phyloP scores from a whole-genome alignment of 2,888 invertebrate genomes.

The Crioceris asparagi region DNA sequence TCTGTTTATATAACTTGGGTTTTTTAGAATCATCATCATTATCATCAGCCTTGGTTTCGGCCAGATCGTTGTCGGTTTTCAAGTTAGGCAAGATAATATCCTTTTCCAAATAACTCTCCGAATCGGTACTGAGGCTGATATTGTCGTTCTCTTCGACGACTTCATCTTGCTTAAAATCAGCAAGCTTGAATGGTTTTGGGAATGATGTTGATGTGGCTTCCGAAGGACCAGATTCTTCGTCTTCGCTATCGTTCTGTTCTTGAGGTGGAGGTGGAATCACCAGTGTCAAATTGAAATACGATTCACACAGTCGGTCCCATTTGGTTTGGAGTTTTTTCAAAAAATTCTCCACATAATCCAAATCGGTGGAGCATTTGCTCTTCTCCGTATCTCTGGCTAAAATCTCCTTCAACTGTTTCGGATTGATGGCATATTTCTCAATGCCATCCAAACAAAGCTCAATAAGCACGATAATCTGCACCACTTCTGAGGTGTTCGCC shows the following conservation, averaged over 20 bases:
- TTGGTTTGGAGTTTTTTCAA: conserved; percentile 33
- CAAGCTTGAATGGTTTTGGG: conserved; percentile 43
- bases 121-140: conserved; percentile 33
- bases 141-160: conserved; percentile 30
- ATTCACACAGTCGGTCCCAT: conserved; percentile 37
- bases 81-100: conserved; percentile 33
- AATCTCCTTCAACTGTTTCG: conserved; percentile 52
- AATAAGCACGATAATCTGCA: conserved; percentile 75
- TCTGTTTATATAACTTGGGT: conserved; percentile 27
- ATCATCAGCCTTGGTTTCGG: conserved; percentile 26
- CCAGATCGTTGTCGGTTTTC: conserved; percentile 34
- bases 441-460: conserved; percentile 73
- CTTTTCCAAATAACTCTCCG: conserved; percentile 35
- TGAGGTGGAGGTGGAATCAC: conserved; percentile 27
- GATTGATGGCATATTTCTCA: conserved; percentile 49
- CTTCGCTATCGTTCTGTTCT: conserved; percentile 25
- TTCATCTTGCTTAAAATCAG: conserved; percentile 44
- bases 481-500: conserved; percentile 85
- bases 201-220: conserved; percentile 10
- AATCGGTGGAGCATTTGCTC: conserved; percentile 28
- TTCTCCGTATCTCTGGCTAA: conserved; percentile 39
- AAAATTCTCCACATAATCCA: conserved; percentile 35
- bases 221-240: conserved; percentile 15
- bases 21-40: too few species aligned
- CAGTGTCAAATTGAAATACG: conserved; percentile 34